Percentiles rank a stretch among this genome's conserved stretches.
Evolutionary conservation across 1,140 invertebrate genomes (phyloP).

Genomic region (Sinonovacula constricta): DNA sequence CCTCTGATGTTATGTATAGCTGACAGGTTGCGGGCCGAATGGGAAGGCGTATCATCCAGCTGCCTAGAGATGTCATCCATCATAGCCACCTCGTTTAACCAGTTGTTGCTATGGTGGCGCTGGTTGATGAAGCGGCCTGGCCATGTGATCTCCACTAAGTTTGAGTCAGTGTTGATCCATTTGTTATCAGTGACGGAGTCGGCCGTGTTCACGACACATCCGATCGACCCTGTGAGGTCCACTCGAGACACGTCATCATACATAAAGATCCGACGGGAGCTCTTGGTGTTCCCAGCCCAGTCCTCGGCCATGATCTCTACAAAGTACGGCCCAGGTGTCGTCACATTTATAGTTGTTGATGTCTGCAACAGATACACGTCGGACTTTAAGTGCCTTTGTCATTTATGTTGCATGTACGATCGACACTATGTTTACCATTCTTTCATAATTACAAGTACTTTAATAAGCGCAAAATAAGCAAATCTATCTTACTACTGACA

Average conservation of each 20-base stretch:
- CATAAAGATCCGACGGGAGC: not conserved
- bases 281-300: constrained; percentile 1
- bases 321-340: not conserved
- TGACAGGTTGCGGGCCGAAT: not conserved
- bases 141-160: not conserved
- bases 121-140: not conserved
- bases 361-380: not conserved
- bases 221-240: not conserved
- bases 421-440: no score
- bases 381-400: no score
- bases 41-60: not conserved
- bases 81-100: constrained; percentile 7
- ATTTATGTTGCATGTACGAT: no score
- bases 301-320: constrained; percentile 11
- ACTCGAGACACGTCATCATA: constrained; percentile 7
- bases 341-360: not conserved
- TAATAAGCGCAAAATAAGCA: no score
- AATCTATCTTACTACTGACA: no score
- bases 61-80: not conserved
- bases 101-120: not conserved
- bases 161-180: not conserved
- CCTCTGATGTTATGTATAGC: constrained; percentile 12
- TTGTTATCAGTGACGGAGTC: no score
- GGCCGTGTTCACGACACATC: constrained; percentile 4
- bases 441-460: no score